Conservation (phyloP, 2,113 vertebrate species). For the Xyliphius kryptos region DNA sequence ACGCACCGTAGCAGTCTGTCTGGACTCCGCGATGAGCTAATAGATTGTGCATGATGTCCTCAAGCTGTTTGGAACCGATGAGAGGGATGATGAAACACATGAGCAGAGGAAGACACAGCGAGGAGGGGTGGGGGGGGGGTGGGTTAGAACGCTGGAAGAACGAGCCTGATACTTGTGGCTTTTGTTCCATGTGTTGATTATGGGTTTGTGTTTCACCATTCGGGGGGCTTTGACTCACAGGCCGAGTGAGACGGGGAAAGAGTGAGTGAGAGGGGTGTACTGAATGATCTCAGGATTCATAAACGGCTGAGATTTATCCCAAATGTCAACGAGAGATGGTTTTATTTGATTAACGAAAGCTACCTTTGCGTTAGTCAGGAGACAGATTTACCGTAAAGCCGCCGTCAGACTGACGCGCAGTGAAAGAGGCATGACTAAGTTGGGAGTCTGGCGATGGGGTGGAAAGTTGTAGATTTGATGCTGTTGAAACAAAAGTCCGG, state of each 20-base stretch:
- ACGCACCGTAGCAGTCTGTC: not conserved
- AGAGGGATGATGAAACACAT: constrained; percentile 25
- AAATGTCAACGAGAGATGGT: no score
- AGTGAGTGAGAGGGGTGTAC: not conserved
- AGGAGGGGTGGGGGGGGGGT: not conserved
- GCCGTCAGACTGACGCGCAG: no score
- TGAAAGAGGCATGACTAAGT: no score
- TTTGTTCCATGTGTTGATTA: constrained; percentile 28
- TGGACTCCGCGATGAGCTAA: constrained; percentile 18
- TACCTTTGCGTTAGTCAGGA: no score
- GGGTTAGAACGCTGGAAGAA: constrained; percentile 4
- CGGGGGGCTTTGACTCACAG: constrained; percentile 5
- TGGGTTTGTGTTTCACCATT: constrained; percentile 23
- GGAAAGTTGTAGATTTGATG: no score
- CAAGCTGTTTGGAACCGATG: constrained; percentile 24
- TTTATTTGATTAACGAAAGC: no score
- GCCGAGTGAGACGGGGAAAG: not conserved
- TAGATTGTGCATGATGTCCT: constrained; percentile 29
- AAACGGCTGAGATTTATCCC: no score
- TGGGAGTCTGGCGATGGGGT: no score
- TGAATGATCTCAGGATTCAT: not conserved
- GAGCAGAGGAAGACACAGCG: constrained; percentile 3
- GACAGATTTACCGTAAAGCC: no score
- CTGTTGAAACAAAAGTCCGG: no score
- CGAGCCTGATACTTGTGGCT: constrained; percentile 17